Evolutionary conservation across 2,797 vertebrate species (phyloP).

Genomic region (Coracias cyanogaster): DNA sequence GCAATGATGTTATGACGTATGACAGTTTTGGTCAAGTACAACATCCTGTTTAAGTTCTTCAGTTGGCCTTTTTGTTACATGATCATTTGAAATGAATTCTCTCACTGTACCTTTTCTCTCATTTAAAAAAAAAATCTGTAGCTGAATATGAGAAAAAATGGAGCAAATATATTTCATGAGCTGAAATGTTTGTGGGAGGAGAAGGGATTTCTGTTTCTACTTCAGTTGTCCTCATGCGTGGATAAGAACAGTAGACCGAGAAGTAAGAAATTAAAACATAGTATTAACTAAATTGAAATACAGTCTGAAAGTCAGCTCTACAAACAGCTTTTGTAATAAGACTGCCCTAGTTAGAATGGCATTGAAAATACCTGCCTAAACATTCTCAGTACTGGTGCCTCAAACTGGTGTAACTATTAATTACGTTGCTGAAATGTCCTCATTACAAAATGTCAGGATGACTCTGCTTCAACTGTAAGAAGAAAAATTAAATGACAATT

Average conservation of each 20-base stretch:
- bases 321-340: neutral
- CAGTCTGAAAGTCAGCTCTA: neutral
- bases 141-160: neutral
- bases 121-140: neutral
- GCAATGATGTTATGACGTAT: neutral
- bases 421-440: neutral
- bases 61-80: neutral
- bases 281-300: neutral
- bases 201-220: neutral
- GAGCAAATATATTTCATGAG: neutral
- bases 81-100: neutral
- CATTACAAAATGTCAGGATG: conserved; percentile 39
- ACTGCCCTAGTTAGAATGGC: neutral
- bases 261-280: neutral
- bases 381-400: neutral
- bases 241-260: neutral
- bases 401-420: neutral
- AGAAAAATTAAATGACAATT: neutral
- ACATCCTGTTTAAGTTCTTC: neutral
- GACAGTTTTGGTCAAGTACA: neutral
- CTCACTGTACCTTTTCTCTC: neutral
- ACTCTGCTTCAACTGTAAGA: conserved; percentile 27
- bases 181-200: neutral
- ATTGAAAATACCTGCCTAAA: neutral
- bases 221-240: neutral